Base-by-base conservation (phyloP, 2,888 invertebrate genomes). In the Caenorhabditis sp. region DNA sequence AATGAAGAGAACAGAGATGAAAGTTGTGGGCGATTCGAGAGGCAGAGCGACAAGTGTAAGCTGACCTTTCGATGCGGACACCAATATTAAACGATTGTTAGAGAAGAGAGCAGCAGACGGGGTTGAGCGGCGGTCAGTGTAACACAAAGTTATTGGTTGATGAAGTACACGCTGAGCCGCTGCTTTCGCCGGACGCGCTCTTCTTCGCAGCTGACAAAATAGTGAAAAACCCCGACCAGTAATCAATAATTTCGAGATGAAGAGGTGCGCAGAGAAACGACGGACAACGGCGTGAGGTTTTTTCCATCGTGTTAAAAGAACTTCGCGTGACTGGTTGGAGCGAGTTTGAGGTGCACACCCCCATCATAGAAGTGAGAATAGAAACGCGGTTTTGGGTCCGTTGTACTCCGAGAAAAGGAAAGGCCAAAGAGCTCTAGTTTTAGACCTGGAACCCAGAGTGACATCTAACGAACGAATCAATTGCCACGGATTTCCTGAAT, bases 11-110 rank as follows among this genome's bases (percentile, higher is more conserved):
- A 56, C 10, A 47, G 47, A 41, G 12, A 38, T 38, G 51, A 47
- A 66, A 44, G 70, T 44, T 44, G 54, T 44, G 56, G 77, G 63
- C 28, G 63, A 77, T 7, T n/a, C 66, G 19, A 56, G 75, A n/a
- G 31, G 38, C 47, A 26, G 61, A n/a, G 38, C 8, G 41, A 49
- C 12, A 38, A 74, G 59, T 59, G 69, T 61, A 72, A 72, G 72
- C 66, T 80, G 80, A 72, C 80, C 80, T 80, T 80, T 80, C 69
- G 66, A 66, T 76, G 66, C 38, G 44, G 70, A 82, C 70, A 63
- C 54, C 61, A 75, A 75, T 51, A 74, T 80, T 73, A 80, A 75
- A 56, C 63, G 69, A 68, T 73, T 68, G 59, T 80, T 69, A 59
- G 76, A 58, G 49, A 35, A 38, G 31, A 56, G 26, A 38, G 35